Evolutionary conservation across 2,797 vertebrate species (phyloP).

Genomic region (Taenioides sp.): DNA sequence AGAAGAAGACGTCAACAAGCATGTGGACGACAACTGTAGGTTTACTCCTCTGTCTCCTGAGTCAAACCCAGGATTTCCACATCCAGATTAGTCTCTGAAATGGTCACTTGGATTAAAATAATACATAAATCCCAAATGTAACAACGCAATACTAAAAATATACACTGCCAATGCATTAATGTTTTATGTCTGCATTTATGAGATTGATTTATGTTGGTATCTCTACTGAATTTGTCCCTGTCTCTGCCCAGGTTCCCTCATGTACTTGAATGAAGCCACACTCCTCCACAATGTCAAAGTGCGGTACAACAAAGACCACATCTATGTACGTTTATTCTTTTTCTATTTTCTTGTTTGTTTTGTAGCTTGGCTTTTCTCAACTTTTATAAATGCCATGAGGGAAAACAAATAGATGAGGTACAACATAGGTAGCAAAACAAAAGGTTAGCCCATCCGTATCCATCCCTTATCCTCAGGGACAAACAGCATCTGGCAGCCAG

Average conservation of each 20-base stretch:
- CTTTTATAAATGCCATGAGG: background rate
- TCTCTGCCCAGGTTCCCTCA: constrained; percentile 86
- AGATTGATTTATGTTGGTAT: background rate
- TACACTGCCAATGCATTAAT: background rate
- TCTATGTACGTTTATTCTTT: constrained; percentile 84
- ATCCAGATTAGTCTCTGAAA: background rate
- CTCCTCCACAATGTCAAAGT: constrained; percentile 96
- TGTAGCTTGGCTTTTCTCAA: background rate
- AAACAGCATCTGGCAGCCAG: constrained; percentile 55
- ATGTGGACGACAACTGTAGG: constrained; percentile 98
- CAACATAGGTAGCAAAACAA: constrained; percentile 23
- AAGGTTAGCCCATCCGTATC: constrained; percentile 28
- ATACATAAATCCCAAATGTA: background rate
- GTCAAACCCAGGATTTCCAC: background rate
- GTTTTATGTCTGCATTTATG: background rate
- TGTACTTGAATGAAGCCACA: constrained; percentile 99
- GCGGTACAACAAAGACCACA: constrained; percentile 95
- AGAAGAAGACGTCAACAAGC: constrained; percentile 95
- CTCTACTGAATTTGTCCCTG: background rate
- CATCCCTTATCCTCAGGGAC: constrained; percentile 27
- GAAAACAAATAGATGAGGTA: background rate
- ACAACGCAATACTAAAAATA: background rate
- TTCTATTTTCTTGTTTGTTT: background rate
- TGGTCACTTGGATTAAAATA: background rate
- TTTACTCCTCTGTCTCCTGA: constrained; percentile 30